Evolutionary conservation across 2,113 vertebrate genomes (phyloP).

Genomic region (Lampris megalopsis): DNA sequence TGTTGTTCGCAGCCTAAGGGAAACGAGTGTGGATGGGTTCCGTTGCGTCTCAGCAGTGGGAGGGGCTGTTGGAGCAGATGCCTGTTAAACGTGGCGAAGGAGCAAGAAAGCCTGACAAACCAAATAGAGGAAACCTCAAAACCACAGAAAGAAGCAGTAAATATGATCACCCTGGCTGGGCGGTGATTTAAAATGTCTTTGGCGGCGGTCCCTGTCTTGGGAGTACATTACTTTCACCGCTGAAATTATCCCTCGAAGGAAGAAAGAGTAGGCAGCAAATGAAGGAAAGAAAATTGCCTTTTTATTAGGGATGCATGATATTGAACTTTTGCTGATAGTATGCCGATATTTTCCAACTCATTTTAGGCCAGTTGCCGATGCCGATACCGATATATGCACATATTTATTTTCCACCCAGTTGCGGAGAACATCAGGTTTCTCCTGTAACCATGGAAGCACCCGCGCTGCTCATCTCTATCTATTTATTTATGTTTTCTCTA

Average conservation of each 20-base stretch:
- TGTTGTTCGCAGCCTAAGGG: slow-evolving; percentile 38
- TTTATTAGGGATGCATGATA: no score
- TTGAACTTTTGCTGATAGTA: no score
- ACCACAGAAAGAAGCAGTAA: slow-evolving; percentile 4
- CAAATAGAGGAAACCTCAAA: not conserved
- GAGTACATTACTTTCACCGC: slow-evolving; percentile 16
- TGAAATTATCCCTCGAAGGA: slow-evolving; percentile 20
- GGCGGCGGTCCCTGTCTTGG: slow-evolving; percentile 6
- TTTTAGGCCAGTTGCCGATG: no score
- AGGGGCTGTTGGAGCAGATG: slow-evolving; percentile 27
- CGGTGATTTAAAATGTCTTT: slow-evolving; percentile 23
- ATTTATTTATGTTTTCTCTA: no score
- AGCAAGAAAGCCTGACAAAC: slow-evolving; percentile 45
- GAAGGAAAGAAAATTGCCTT: not conserved
- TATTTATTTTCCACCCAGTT: no score
- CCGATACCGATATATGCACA: no score
- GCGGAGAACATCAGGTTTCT: no score
- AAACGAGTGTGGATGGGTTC: slow-evolving; percentile 35
- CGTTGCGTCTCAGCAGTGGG: slow-evolving; percentile 38
- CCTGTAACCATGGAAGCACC: no score
- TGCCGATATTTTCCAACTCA: no score
- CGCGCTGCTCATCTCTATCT: no score
- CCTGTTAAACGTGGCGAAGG: slow-evolving; percentile 35
- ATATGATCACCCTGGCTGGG: slow-evolving; percentile 25
- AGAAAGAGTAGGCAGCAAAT: not conserved